phyloP scores from a whole-genome alignment of 2,888 invertebrate species.

The Agrochola macilenta region DNA sequence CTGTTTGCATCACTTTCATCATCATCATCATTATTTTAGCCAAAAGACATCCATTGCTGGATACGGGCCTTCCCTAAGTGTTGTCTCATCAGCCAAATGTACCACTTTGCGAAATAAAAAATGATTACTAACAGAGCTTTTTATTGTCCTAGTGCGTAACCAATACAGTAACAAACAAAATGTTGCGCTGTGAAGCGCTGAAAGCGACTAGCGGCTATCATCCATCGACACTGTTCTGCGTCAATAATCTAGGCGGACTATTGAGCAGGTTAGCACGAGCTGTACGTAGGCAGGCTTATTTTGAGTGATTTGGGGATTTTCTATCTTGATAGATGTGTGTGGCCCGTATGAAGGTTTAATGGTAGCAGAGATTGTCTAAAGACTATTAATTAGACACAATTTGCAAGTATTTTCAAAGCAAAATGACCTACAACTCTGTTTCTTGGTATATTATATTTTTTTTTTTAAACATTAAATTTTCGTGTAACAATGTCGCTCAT shows the following conservation, averaged over 20 bases:
- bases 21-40: neutral
- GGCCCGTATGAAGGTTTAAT: neutral
- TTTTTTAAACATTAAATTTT: too few species aligned
- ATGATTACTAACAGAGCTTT: neutral
- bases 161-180: slow-evolving; percentile 16
- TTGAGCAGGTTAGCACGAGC: slow-evolving; percentile 8
- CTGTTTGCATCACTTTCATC: neutral
- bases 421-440: neutral
- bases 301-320: neutral
- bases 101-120: neutral
- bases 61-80: neutral
- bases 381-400: neutral
- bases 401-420: too few species aligned
- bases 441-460: neutral
- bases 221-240: slow-evolving; percentile 25
- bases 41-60: neutral
- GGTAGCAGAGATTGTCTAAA: too few species aligned
- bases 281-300: neutral
- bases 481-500: too few species aligned
- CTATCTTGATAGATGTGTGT: neutral
- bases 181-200: slow-evolving; percentile 25
- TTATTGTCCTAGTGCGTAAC: slow-evolving; percentile 16
- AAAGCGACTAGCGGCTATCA: slow-evolving; percentile 27
- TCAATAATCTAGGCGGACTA: slow-evolving; percentile 21
- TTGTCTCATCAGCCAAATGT: neutral